phyloP scores from a whole-genome alignment of 2,888 invertebrate species.

The Agrochola lychnidis region DNA sequence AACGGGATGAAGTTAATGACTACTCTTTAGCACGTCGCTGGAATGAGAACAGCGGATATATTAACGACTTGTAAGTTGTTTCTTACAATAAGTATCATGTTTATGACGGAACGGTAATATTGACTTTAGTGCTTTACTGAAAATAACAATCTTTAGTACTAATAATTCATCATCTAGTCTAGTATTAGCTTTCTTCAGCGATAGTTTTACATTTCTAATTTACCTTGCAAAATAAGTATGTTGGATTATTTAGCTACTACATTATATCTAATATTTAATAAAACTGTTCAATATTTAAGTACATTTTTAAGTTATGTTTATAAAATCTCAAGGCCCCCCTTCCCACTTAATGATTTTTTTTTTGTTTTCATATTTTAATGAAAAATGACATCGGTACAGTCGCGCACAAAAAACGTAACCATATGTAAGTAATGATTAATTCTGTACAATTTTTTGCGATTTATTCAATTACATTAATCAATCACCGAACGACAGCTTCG shows the following conservation, averaged over 20 bases:
- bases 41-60: constrained; percentile 49
- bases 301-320: too few relatives aligned
- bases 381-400: neutral
- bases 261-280: neutral
- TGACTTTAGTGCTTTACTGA: constrained; percentile 20
- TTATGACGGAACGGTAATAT: constrained; percentile 49
- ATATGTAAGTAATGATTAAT: neutral
- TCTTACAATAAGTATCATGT: constrained; percentile 42
- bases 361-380: neutral
- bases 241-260: neutral
- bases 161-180: neutral
- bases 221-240: neutral
- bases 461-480: constrained; percentile 38
- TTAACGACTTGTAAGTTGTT: constrained; percentile 45
- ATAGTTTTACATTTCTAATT: neutral
- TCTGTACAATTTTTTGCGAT: constrained; percentile 9
- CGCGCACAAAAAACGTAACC: constrained; percentile 4
- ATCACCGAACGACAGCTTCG: constrained; percentile 46
- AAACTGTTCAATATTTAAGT: neutral
- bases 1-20: constrained; percentile 63
- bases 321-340: neutral
- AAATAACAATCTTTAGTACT: neutral
- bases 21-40: constrained; percentile 60
- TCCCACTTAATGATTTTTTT: rapidly evolving
- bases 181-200: neutral